Conservation (phyloP, 2,113 vertebrate species). For the Heterotilapia buettikoferi region DNA sequence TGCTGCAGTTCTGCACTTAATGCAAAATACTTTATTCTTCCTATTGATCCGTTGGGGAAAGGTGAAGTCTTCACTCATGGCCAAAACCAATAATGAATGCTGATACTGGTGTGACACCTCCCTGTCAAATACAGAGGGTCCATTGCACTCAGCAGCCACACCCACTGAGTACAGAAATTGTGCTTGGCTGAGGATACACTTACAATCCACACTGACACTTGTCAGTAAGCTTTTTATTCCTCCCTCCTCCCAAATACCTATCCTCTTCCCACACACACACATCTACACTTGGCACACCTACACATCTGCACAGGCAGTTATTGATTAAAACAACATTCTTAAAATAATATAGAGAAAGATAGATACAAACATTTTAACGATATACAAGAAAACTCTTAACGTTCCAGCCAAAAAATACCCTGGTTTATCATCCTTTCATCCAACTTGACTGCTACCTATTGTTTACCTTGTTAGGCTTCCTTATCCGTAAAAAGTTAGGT, state of each 20-base stretch:
- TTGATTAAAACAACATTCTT: neutral
- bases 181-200: neutral
- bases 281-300: neutral
- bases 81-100: neutral
- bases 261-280: neutral
- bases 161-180: neutral
- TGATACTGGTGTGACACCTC: neutral
- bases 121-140: neutral
- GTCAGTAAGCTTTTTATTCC: neutral
- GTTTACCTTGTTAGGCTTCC: neutral
- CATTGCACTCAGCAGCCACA: neutral
- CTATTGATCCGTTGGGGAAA: slow-evolving; percentile 20
- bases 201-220: neutral
- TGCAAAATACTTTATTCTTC: slow-evolving; percentile 29
- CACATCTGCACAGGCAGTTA: neutral
- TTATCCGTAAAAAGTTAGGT: neutral
- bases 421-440: neutral
- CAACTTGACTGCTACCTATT: neutral
- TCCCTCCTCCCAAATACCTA: neutral
- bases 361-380: neutral
- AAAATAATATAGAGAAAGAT: neutral
- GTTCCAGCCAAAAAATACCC: neutral
- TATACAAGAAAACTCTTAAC: neutral
- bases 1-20: neutral
- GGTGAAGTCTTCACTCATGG: slow-evolving; percentile 4